Conservation (phyloP, 2,113 vertebrate genomes). For the Gallinago jamesoni region DNA sequence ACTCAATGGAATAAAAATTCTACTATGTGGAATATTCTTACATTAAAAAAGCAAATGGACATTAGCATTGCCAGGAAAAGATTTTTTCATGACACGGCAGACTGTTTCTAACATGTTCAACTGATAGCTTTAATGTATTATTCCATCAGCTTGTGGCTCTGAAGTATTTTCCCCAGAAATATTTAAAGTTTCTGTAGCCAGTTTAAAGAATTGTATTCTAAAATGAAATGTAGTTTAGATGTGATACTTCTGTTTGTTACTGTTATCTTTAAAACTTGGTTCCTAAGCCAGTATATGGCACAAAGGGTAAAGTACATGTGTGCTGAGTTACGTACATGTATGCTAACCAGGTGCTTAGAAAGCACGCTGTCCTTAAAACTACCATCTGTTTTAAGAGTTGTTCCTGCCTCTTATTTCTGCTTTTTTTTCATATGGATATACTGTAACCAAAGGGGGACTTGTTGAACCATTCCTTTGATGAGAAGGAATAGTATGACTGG, state of each 20-base stretch:
- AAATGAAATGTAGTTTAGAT: not conserved
- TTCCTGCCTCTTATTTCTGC: not conserved
- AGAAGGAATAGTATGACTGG: not conserved
- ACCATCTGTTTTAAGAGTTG: not conserved
- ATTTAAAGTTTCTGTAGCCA: not conserved
- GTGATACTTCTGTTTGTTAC: not conserved
- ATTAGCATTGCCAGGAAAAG: not conserved
- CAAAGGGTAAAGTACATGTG: not conserved
- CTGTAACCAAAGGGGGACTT: not conserved
- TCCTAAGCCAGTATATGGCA: not conserved
- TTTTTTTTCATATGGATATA: not conserved
- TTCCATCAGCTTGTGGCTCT: not conserved
- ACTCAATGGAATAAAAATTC: not conserved
- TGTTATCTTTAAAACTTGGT: not conserved
- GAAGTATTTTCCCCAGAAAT: not conserved
- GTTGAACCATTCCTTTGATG: rapidly evolving
- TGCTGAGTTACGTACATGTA: not conserved
- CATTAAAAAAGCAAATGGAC: not conserved
- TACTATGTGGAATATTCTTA: not conserved
- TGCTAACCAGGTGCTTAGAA: not conserved
- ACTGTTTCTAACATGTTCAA: not conserved
- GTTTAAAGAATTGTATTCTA: not conserved
- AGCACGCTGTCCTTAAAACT: not conserved
- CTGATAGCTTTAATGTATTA: not conserved
- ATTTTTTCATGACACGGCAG: not conserved